Base-by-base conservation (phyloP, 2,113 vertebrate genomes). In the Isichthys henryi region DNA sequence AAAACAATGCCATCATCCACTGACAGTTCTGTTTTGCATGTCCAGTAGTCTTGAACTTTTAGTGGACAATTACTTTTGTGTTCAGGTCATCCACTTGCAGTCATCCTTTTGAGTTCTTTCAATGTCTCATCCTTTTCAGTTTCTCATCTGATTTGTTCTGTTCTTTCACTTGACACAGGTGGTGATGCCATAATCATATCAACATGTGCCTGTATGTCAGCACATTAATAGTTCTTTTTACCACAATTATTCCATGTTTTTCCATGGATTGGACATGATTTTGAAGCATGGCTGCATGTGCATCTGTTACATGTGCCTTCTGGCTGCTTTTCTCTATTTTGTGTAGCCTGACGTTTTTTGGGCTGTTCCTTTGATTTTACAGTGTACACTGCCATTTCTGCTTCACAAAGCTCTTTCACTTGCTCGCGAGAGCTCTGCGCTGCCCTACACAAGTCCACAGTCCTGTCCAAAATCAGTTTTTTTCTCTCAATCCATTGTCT, bases 111-210 rank as follows among this genome's bases (percentile, higher is more conserved):
- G 31, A 89, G 77, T 6, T 86, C 17, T 84, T 3, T 88, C 88
- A 90, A 13, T 49, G 77, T 89, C 19, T 52, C 74, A 66, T 88
- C 89, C n/a, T 5, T 31, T 10, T 88, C 39, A 17, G 90, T 87
- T 53, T 35, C n/a, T 53, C 45, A 2, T 11, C 23, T 62, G 52
- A 58, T 58, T 19, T 90, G 88, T 39, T 92, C 87, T 11, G 21
- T 87, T 74, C 48, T 90, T 27, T 80, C 53, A 27, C 35, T 5
- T 35, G 89, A 89, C 45, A 90, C 56, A 23, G 23, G 88, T 31
- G 82, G 70, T 31, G 88, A 89, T 27, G 53, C 50, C 10, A 90
- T 53, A 2, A 88, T 83, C 91, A 90, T 92, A 66, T 89, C 90
- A 39, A 89, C 90, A 87, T 90, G 84, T 3, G 82, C 86, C 27